A percentile compares a stretch with the other conserved stretches of the same genome.
Conservation (phyloP, 2,888 invertebrate species). For the Euplexia lucipara region DNA sequence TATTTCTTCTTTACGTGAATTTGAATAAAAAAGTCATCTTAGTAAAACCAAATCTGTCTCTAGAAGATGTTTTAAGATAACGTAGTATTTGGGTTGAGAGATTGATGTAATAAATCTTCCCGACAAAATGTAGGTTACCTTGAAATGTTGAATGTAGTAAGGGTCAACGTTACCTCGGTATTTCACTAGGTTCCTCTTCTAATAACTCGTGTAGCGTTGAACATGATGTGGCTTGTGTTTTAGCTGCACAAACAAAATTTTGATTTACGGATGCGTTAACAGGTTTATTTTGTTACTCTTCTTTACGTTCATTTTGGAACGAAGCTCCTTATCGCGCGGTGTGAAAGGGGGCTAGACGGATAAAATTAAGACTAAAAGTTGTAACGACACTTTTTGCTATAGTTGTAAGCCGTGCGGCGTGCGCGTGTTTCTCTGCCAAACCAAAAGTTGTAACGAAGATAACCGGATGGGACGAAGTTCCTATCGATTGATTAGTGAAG, state of each 20-base stretch:
- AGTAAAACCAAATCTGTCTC: constrained; percentile 32
- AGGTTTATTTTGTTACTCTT: background rate
- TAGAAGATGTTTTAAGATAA: constrained; percentile 59
- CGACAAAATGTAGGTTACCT: constrained; percentile 47
- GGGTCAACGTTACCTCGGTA: constrained; percentile 82
- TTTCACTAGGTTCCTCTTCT: constrained; percentile 88
- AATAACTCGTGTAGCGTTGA: constrained; percentile 88
- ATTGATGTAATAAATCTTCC: constrained; percentile 47
- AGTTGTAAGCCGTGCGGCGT: too few relatives aligned
- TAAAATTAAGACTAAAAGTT: too few relatives aligned
- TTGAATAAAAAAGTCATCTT: constrained; percentile 15
- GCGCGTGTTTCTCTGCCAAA: too few relatives aligned
- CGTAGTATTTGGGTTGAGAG: constrained; percentile 31
- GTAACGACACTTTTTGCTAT: too few relatives aligned
- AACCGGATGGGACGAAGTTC: too few relatives aligned
- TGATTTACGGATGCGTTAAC: background rate
- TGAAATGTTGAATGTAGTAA: constrained; percentile 38
- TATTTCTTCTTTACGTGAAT: constrained; percentile 3
- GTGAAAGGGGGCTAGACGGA: too few relatives aligned
- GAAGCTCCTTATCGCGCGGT: too few relatives aligned
- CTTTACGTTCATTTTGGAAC: too few relatives aligned
- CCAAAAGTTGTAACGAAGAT: too few relatives aligned
- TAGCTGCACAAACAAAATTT: constrained; percentile 75
- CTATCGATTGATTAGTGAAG: too few relatives aligned
- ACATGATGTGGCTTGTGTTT: constrained; percentile 89